phyloP scores from a whole-genome alignment of 2,797 vertebrate genomes.

The Streptopelia turtur region DNA sequence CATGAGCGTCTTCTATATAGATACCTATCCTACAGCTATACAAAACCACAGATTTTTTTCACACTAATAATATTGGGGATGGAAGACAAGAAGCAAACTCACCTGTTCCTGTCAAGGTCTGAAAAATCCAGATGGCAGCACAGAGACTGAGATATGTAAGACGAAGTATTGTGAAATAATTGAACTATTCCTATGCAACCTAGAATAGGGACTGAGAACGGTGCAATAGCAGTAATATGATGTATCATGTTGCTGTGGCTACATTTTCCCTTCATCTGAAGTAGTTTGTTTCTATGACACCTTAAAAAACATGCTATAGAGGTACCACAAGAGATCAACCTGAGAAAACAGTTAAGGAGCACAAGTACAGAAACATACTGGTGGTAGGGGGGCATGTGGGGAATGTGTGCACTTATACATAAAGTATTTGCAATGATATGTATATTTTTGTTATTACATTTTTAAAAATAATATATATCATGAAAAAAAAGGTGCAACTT shows the following conservation, averaged over 20 bases:
- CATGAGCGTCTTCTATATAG: background rate
- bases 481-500: background rate
- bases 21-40: background rate
- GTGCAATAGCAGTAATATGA: background rate
- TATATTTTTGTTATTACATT: background rate
- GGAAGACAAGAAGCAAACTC: background rate
- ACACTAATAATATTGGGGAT: background rate
- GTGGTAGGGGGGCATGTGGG: rapidly evolving
- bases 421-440: background rate
- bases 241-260: background rate
- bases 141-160: background rate
- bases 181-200: background rate
- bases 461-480: background rate
- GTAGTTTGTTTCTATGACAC: background rate
- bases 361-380: background rate
- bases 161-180: background rate
- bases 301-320: background rate
- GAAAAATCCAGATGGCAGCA: background rate
- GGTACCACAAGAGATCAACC: background rate
- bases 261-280: background rate
- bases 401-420: background rate
- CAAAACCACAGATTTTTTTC: background rate
- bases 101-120: background rate
- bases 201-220: background rate
- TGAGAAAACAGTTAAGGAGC: background rate